A percentile compares a stretch with the other conserved stretches of the same genome.
phyloP scores from a whole-genome alignment of 2,888 invertebrate species.

The Thera obeliscata region DNA sequence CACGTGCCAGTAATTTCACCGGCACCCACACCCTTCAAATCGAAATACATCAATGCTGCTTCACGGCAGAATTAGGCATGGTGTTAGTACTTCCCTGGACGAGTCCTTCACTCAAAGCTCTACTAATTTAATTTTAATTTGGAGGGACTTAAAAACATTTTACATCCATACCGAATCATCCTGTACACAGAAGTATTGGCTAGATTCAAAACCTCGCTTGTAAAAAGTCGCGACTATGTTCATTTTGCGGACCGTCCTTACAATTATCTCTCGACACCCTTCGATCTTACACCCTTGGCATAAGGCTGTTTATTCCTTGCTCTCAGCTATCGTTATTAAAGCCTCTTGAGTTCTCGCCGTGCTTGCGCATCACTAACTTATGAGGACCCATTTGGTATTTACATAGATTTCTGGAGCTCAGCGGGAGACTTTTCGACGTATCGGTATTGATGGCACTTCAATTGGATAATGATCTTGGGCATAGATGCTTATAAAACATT shows the following conservation, averaged over 20 bases:
- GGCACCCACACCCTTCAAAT: no score
- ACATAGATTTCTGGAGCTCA: slow-evolving; percentile 59
- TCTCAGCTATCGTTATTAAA: slow-evolving; percentile 54
- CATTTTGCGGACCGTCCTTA: slow-evolving; percentile 70
- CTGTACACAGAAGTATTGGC: slow-evolving; percentile 73
- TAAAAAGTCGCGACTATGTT: slow-evolving; percentile 78
- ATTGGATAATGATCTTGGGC: slow-evolving; percentile 26
- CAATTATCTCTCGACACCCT: slow-evolving; percentile 35
- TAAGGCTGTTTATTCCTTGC: slow-evolving; percentile 47
- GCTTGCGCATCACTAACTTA: slow-evolving; percentile 78
- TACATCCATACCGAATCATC: slow-evolving; percentile 41
- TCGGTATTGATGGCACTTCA: slow-evolving; percentile 31
- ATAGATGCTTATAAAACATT: background rate
- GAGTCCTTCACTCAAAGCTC: no score
- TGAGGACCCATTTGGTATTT: slow-evolving; percentile 59
- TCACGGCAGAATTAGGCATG: no score
- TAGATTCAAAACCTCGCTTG: slow-evolving; percentile 73
- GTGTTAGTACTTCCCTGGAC: no score
- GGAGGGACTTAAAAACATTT: background rate
- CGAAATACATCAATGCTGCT: no score
- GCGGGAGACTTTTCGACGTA: slow-evolving; percentile 30
- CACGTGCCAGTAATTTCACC: no score
- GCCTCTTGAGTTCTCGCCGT: slow-evolving; percentile 68
- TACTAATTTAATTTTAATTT: no score
- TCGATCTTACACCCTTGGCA: slow-evolving; percentile 21